phyloP scores from a whole-genome alignment of 2,113 vertebrate genomes.

The Pithys albifrons region DNA sequence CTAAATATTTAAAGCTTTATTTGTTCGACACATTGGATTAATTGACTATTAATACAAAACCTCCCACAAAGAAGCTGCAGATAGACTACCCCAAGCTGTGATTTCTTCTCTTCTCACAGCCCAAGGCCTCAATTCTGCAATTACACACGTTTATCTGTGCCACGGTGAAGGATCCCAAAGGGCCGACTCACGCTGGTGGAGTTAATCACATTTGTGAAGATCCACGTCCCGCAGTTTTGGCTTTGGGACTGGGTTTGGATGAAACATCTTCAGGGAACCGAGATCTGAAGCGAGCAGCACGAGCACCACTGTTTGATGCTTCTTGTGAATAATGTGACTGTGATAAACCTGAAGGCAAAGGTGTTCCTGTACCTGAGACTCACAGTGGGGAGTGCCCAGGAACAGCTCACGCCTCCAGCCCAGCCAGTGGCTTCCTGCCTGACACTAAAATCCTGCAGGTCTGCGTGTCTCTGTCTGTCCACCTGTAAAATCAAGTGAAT shows the following conservation, averaged over 20 bases:
- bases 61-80: not conserved
- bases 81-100: not conserved
- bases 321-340: not conserved
- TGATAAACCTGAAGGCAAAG: not conserved
- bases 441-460: not conserved
- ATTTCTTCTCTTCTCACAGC: not conserved
- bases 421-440: not conserved
- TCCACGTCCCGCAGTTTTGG: not conserved
- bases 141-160: slow-evolving; percentile 6
- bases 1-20: slow-evolving; percentile 5
- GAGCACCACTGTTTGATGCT: not conserved
- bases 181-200: not conserved
- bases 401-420: not conserved
- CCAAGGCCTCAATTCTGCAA: slow-evolving; percentile 6
- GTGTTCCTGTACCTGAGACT: not conserved
- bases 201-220: slow-evolving; percentile 9
- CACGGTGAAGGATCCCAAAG: not conserved
- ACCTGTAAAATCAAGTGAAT: not conserved
- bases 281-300: not conserved
- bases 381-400: accelerated
- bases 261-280: slow-evolving; percentile 3
- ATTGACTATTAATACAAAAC: not conserved
- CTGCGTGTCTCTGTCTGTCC: accelerated
- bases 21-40: slow-evolving; percentile 15
- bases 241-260: not conserved